These are phyloP conservation scores for Axinella damicornis DNA, from an alignment of 37 sponge, comb jelly and placozoan genomes.

Conservation along the genomic window DNA sequence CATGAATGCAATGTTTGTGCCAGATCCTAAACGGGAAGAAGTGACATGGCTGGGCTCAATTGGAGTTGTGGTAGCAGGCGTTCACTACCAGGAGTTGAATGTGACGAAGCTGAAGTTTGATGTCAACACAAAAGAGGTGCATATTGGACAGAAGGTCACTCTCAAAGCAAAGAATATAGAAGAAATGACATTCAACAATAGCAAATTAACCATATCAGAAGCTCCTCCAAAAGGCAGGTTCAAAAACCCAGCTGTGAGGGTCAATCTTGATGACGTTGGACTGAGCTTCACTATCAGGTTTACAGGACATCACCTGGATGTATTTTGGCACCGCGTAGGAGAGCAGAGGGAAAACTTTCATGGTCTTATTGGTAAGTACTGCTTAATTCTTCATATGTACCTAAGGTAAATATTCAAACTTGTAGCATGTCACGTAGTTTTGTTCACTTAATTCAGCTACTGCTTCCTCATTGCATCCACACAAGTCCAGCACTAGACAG, in stretches of 20 bases:
- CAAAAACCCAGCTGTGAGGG: slow-evolving; percentile 10
- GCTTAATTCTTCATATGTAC: too few relatives aligned
- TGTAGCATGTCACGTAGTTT: too few relatives aligned
- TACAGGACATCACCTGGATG: slow-evolving; percentile 25
- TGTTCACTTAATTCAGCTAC: too few relatives aligned
- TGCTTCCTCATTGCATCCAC: too few relatives aligned
- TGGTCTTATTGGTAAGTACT: slow-evolving; percentile 45
- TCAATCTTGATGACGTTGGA: slow-evolving; percentile 22
- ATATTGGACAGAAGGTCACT: slow-evolving; percentile 26
- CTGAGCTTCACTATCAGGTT: slow-evolving; percentile 40
- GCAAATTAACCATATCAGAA: slow-evolving; percentile 41
- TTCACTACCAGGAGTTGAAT: slow-evolving; percentile 7
- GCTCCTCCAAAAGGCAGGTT: slow-evolving; percentile 15
- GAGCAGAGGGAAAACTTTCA: slow-evolving; percentile 11
- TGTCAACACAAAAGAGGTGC: not conserved
- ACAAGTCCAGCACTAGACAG: too few relatives aligned
- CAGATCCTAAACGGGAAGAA: slow-evolving; percentile 22
- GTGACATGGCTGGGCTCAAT: slow-evolving; percentile 49
- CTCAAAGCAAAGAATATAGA: slow-evolving; percentile 28
- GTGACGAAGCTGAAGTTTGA: slow-evolving; percentile 30
- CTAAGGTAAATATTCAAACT: too few relatives aligned
- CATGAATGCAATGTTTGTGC: slow-evolving; percentile 53
- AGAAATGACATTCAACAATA: slow-evolving; percentile 7
- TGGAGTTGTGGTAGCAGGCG: slow-evolving; percentile 19
- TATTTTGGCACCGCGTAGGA: slow-evolving; percentile 50